Conservation (phyloP, 2,113 vertebrate genomes). For the Pitta sordida region DNA sequence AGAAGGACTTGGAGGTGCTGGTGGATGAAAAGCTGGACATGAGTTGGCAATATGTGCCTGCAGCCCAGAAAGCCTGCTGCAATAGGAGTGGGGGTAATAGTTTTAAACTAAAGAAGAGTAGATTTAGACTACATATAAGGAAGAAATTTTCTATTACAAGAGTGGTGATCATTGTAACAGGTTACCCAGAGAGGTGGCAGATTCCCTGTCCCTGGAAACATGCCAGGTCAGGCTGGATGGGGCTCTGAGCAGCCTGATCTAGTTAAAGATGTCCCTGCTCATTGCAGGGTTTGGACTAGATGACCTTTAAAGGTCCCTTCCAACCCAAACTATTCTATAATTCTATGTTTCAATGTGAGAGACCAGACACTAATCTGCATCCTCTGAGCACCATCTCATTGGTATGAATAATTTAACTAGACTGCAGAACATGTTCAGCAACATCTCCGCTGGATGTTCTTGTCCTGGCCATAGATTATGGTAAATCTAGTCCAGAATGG, state of each 20-base stretch:
- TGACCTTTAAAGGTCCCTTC: neutral
- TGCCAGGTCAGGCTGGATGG: neutral
- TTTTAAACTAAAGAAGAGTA: neutral
- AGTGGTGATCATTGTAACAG: neutral
- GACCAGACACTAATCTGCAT: neutral
- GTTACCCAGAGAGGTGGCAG: neutral
- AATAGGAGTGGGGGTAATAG: neutral
- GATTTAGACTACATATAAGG: too few species aligned
- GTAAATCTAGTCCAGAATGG: neutral
- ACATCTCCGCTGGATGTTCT: neutral
- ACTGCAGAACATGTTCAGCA: neutral
- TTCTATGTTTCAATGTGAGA: neutral
- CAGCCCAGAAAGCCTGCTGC: neutral
- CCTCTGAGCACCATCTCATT: neutral
- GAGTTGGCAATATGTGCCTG: neutral
- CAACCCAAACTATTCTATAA: neutral
- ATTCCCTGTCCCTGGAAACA: neutral
- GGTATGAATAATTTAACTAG: constrained; percentile 10
- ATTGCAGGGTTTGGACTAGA: neutral
- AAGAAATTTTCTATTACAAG: neutral
- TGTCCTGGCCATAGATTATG: neutral
- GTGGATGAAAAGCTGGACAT: neutral
- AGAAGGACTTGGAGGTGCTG: neutral
- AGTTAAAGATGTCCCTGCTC: neutral
- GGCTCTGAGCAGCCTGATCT: neutral